Base-by-base conservation (phyloP, 2,113 vertebrate species). In the Monarcha castaneiventris region DNA sequence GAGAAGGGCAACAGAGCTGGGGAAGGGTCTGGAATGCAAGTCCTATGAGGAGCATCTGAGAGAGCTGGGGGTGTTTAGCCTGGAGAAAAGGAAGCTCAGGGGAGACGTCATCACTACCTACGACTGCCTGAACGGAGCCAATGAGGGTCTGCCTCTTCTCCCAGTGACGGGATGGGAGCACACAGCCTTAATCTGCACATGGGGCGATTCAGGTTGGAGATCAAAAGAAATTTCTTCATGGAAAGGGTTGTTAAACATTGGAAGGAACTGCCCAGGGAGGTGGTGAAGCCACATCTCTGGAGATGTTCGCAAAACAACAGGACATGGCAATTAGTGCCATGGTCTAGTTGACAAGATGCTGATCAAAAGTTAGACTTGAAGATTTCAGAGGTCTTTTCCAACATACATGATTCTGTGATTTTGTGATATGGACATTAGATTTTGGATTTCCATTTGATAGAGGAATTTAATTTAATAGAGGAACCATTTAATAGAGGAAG, bases 41-140 rank as follows among this genome's bases (percentile, higher is more conserved):
- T 29, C 13, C 10, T 46, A 2, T 46, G 15, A 46, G 33, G n/a
- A 54, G 15, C 4, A 33, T n/a, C 48, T 62, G 23, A 55, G 25
- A 13, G 39, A 62, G 23, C 4, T 62, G 33, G 3, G 16, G 3
- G 1, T 46, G 15, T 16, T 62, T n/a, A 55, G 9, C 10, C 48
- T 41, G 19, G 16, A 21, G 25, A n/a, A 71, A 55, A 63, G 10
- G 16, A 71, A 20, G 10, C 8, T 71, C 6, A 17, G 15, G 23
- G 19, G 16, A 29, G 39, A n/a, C 10, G 3, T 48, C 13, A n/a
- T 21, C 0, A 1, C 16, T 55, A n/a, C 46, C 10, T 25, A 21
- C 20, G 63, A 21, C 6, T 3, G 7, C 56, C 11, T 79, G 25
- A n/a, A 55, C 71, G 30, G 48, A 71, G n/a, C 2, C 18, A 48